Base-by-base conservation (phyloP, 2,113 vertebrate species). In the Macroglossus sobrinus region DNA sequence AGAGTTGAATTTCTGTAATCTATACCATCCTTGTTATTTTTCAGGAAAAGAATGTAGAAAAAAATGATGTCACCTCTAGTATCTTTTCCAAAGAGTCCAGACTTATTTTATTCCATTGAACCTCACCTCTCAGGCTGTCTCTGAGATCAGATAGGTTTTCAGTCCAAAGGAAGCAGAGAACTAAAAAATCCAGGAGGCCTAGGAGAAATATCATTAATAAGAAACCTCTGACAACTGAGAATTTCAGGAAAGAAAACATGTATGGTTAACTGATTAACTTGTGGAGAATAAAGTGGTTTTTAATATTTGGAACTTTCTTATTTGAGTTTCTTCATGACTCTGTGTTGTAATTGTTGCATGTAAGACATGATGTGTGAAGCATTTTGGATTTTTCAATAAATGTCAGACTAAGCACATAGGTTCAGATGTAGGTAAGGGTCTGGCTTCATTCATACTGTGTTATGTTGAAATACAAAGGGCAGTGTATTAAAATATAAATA, bases 191-290 rank as follows among this genome's bases (percentile, higher is more conserved):
- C 59, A 86, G 79, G n/a, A 92, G 63, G 22, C 85, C 59, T 68
- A 78, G 47, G 71, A 84, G 84, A 93, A 75, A 90, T 87, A 66
- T 28, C 55, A 57, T 76, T 59, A 95, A 50, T 53, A 35, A 38
- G 57, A n/a, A 59, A 47, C 59, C 74, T 53, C 11, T 43, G 71
- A 40, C 47, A 78, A 66, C n/a, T 74, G 78, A 30, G 35, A 88
- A 89, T 82, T 93, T 86, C 50, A 93, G 72, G 53, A 72, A 80
- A 90, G 93, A 92, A 74, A 86, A 92, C 68, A 95, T 91, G 95
- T 93, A 75, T 88, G 30, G 63, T 66, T 85, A 74, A 86, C 64
- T 95, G 78, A 92, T 61, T 50, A 50, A 50, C 33, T 94, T 63
- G 21, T 26, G 30, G 28, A 30, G 81, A 55, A 74, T 74, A 89